Conservation (phyloP, 2,888 invertebrate genomes). For the Diogma glabrata region DNA sequence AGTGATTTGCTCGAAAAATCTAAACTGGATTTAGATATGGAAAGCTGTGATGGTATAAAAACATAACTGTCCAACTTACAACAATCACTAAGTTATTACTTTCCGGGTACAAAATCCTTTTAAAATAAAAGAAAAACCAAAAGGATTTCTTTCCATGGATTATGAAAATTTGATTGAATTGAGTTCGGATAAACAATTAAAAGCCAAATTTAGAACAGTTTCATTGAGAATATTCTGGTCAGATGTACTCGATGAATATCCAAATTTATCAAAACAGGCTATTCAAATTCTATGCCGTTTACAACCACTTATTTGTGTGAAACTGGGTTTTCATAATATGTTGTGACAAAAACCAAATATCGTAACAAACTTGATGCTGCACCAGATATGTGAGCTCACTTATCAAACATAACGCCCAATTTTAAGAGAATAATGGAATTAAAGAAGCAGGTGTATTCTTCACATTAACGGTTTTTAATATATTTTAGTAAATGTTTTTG, state of each 20-base stretch:
- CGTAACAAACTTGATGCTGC: not conserved
- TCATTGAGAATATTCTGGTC: not conserved
- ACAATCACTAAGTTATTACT: no score
- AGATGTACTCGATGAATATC: not conserved
- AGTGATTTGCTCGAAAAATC: no score
- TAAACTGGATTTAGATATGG: no score
- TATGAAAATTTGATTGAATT: not conserved
- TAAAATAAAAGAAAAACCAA: not conserved
- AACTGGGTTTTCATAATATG: slow-evolving; percentile 7
- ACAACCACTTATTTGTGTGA: slow-evolving; percentile 9
- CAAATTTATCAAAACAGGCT: not conserved
- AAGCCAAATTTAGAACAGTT: not conserved
- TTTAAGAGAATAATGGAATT: not conserved
- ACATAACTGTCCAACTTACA: not conserved
- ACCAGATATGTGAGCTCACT: not conserved
- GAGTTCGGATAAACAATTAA: not conserved
- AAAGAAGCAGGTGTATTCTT: not conserved
- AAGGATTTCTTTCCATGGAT: not conserved
- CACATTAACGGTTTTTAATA: no score
- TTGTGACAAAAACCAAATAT: slow-evolving; percentile 3
- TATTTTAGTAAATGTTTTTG: no score
- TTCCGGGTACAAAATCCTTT: slow-evolving; percentile 1
- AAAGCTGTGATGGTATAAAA: not conserved
- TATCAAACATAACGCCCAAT: not conserved
- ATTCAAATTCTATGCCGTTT: not conserved